Conservation (phyloP, 2,888 invertebrate genomes). For the Nomada hirtipes region DNA sequence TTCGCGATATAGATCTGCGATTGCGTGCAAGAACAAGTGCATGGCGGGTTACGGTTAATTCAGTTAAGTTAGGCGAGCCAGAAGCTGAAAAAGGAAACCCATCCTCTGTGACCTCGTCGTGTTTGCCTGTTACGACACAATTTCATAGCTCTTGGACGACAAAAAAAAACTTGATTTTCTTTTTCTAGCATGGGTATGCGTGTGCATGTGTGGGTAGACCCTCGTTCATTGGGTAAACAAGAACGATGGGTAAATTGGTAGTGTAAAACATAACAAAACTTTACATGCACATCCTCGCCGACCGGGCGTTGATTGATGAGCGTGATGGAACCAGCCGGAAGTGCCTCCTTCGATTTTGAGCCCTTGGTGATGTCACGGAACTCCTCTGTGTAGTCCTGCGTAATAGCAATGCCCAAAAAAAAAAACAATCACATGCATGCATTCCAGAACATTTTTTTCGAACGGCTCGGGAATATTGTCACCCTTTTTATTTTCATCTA, state of each 20-base stretch:
- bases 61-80: conserved; percentile 62
- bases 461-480: background rate
- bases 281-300: conserved; percentile 97
- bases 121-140: conserved; percentile 47
- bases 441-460: conserved; percentile 80
- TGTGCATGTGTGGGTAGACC: background rate
- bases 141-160: conserved; percentile 31
- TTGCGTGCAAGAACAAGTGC: conserved; percentile 61
- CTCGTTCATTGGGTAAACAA: background rate
- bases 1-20: conserved; percentile 36
- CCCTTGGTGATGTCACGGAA: conserved; percentile 98
- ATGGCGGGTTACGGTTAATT: conserved; percentile 68
- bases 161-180: conserved; percentile 17
- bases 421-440: conserved; percentile 85
- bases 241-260: background rate
- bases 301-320: conserved; percentile 98
- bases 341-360: conserved; percentile 94
- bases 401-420: conserved; percentile 82
- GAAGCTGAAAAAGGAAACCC: conserved; percentile 70
- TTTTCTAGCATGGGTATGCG: background rate
- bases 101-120: conserved; percentile 65
- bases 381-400: conserved; percentile 98
- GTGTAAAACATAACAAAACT: conserved; percentile 72
- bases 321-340: conserved; percentile 96
- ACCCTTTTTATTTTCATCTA: conserved; percentile 3